Conservation (phyloP, 2,113 vertebrate species). For the Tyrannus savana region DNA sequence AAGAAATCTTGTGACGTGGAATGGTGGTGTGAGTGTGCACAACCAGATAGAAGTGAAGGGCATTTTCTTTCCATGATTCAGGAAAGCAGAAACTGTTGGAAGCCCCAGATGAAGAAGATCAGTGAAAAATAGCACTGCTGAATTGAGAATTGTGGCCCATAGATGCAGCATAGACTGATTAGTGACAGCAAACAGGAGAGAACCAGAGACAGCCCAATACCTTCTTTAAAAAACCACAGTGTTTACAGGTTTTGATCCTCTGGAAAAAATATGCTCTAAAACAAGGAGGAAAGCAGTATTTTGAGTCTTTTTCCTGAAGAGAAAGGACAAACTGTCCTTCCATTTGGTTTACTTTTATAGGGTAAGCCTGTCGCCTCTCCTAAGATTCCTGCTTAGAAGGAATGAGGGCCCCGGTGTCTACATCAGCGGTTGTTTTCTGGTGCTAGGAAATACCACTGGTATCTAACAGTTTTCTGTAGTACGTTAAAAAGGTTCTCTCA, state of each 20-base stretch:
- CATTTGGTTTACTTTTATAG: background rate
- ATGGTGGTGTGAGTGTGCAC: background rate
- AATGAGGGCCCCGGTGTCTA: background rate
- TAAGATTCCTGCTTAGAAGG: background rate
- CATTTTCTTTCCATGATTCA: background rate
- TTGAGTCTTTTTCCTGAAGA: background rate
- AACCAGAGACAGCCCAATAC: background rate
- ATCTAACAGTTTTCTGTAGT: background rate
- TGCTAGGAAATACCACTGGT: background rate
- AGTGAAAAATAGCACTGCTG: background rate
- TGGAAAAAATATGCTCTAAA: background rate
- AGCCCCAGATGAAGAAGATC: background rate
- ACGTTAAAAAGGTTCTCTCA: background rate
- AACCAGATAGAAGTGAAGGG: background rate
- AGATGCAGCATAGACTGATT: background rate
- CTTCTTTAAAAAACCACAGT: background rate
- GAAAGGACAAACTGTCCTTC: background rate
- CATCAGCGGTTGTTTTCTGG: background rate
- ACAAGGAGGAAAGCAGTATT: background rate
- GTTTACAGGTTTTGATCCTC: background rate
- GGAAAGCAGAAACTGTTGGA: background rate
- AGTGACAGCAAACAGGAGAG: background rate
- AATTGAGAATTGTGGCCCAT: background rate
- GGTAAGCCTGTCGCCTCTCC: background rate
- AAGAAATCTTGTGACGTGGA: rapidly evolving